Conservation (phyloP, 35 echinoderm and acorn worm species). For the Acanthaster planci region DNA sequence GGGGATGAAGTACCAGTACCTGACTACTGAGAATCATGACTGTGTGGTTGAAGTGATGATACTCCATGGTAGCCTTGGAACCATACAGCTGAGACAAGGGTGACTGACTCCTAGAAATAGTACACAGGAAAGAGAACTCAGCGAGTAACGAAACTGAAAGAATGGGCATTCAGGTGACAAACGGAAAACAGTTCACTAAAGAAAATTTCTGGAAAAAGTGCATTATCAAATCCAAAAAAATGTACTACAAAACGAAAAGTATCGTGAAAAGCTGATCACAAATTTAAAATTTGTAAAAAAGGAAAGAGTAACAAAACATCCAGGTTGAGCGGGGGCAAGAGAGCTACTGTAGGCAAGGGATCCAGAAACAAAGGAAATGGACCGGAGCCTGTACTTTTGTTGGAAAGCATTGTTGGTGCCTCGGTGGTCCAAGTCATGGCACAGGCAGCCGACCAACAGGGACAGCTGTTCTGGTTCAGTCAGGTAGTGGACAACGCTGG, state of each 20-base stretch:
- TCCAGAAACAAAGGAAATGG: no score
- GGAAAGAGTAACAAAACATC: no score
- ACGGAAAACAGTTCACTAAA: neutral
- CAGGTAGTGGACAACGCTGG: conserved; percentile 59
- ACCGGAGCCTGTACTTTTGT: conserved; percentile 97
- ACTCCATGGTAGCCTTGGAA: conserved; percentile 99
- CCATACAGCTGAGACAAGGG: conserved; percentile 88
- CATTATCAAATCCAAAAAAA: neutral
- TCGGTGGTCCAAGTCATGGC: conserved; percentile 90
- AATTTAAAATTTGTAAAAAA: no score
- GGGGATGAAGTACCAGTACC: conserved; percentile 19
- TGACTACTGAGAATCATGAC: conserved; percentile 97
- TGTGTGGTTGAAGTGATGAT: conserved; percentile 98
- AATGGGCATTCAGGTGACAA: neutral
- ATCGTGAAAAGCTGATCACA: no score
- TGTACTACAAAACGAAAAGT: no score
- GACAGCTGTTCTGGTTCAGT: conserved; percentile 77
- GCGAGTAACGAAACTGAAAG: neutral
- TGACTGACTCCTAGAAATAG: conserved; percentile 80
- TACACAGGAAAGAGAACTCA: neutral
- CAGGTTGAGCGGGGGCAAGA: no score
- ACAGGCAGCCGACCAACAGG: conserved; percentile 84
- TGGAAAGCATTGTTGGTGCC: conserved; percentile 98
- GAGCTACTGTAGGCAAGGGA: no score
- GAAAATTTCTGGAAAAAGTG: neutral